Evolutionary conservation across 2,113 vertebrate genomes (phyloP).

Genomic region (Rhizomys pruinosus): DNA sequence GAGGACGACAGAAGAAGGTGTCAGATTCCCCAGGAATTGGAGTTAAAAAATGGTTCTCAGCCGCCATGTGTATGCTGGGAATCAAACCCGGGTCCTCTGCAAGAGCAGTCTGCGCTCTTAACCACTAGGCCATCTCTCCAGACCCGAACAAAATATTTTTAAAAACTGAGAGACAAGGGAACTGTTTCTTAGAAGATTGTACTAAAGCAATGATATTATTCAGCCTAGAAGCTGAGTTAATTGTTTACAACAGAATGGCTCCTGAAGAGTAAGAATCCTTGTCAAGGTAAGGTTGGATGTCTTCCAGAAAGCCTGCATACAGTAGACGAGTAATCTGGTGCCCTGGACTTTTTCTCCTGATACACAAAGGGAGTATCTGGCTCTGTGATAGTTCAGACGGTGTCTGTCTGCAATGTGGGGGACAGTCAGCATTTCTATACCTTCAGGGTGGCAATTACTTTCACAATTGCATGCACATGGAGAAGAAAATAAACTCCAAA

Average conservation of each 20-base stretch:
- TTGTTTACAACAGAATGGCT: conserved; percentile 26
- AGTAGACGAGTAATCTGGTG: conserved; percentile 27
- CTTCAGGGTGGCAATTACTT: conserved; percentile 82
- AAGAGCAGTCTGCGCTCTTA: no score
- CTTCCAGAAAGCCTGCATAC: neutral
- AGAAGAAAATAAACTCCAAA: conserved; percentile 83
- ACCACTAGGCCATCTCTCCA: no score
- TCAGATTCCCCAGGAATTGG: no score
- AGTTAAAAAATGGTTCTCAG: no score
- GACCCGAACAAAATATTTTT: no score
- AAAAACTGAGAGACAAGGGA: conserved; percentile 21
- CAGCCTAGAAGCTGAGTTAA: conserved; percentile 14
- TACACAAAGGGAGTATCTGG: conserved; percentile 17
- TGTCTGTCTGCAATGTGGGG: conserved; percentile 55
- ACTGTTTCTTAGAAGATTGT: conserved; percentile 10
- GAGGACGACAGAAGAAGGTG: no score
- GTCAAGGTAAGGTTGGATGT: neutral
- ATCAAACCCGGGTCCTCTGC: no score
- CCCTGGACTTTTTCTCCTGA: conserved; percentile 54
- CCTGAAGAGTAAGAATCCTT: conserved; percentile 36
- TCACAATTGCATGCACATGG: conserved; percentile 81
- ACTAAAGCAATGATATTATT: conserved; percentile 37
- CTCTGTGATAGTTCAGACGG: conserved; percentile 63
- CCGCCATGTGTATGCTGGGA: no score
- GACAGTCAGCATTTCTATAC: conserved; percentile 70